Conservation (phyloP, 1,140 invertebrate species). For the Myzus persicae region DNA sequence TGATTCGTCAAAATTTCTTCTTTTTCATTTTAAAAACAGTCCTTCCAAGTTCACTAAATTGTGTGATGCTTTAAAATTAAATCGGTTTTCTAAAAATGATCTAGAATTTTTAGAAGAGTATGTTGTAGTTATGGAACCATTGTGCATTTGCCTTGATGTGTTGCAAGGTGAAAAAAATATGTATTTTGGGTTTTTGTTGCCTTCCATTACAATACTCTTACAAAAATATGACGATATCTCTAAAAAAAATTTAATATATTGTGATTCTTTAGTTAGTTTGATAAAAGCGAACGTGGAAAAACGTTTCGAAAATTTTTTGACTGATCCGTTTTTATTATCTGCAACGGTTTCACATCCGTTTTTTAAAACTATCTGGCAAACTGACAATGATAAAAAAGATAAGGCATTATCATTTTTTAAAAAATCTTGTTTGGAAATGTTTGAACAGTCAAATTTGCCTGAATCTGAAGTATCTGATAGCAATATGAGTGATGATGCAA, state of each 20-base stretch:
- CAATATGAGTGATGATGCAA: conserved; percentile 23
- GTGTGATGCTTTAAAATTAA: conserved; percentile 20
- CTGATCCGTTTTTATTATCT: conserved; percentile 25
- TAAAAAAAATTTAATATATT: conserved; percentile 21
- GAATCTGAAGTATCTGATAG: conserved; percentile 15
- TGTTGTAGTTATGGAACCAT: conserved; percentile 25
- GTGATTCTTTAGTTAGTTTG: conserved; percentile 1
- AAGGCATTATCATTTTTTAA: background rate
- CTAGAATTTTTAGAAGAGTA: conserved; percentile 30
- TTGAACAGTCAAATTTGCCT: conserved; percentile 1
- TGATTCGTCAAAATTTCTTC: background rate
- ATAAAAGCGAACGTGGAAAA: background rate
- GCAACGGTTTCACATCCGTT: background rate
- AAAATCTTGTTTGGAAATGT: conserved; percentile 16
- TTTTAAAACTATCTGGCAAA: conserved; percentile 21
- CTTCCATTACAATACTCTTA: background rate
- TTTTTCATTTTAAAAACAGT: conserved; percentile 17
- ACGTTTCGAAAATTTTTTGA: conserved; percentile 12
- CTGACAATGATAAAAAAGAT: conserved; percentile 18
- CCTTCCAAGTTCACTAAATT: background rate
- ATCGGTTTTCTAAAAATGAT: conserved; percentile 29
- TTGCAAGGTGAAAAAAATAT: conserved; percentile 36
- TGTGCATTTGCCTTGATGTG: background rate
- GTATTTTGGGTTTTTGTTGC: conserved; percentile 39
- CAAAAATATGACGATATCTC: conserved; percentile 33